Conservation (phyloP, 1,140 invertebrate species). For the Aphelenchoides fujianensis region DNA sequence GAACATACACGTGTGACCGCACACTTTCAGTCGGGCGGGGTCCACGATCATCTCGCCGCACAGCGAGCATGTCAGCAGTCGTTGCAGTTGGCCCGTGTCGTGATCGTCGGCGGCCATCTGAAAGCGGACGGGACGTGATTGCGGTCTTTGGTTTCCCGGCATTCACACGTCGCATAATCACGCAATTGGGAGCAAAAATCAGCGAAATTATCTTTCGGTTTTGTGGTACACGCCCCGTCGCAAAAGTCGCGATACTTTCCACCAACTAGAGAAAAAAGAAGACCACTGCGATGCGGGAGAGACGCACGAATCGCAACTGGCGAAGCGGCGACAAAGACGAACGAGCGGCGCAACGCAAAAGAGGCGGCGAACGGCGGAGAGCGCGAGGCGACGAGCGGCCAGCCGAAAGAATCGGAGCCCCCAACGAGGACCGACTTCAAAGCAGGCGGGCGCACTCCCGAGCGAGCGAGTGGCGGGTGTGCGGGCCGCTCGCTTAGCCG, state of each 20-base stretch:
- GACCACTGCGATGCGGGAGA: neutral
- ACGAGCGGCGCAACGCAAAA: too few relatives aligned
- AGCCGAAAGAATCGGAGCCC: too few relatives aligned
- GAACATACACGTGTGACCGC: constrained; percentile 11
- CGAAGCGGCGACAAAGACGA: neutral
- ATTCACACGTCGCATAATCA: neutral
- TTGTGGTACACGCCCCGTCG: neutral
- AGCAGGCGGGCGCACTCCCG: too few relatives aligned
- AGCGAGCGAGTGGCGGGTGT: too few relatives aligned
- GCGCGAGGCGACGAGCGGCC: too few relatives aligned
- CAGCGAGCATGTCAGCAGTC: neutral
- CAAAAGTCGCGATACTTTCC: neutral
- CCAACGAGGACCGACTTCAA: too few relatives aligned
- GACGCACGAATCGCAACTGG: neutral
- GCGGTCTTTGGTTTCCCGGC: neutral
- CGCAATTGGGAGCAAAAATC: neutral
- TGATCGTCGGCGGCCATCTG: too few relatives aligned
- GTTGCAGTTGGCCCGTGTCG: neutral
- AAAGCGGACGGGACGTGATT: too few relatives aligned
- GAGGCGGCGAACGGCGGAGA: too few relatives aligned
- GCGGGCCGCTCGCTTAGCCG: too few relatives aligned
- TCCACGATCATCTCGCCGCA: neutral
- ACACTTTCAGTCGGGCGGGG: constrained; percentile 2
- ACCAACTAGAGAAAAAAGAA: neutral
- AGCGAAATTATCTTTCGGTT: neutral